Evolutionary conservation across 2,888 invertebrate species (phyloP).

Genomic region (Parnassius apollo): DNA sequence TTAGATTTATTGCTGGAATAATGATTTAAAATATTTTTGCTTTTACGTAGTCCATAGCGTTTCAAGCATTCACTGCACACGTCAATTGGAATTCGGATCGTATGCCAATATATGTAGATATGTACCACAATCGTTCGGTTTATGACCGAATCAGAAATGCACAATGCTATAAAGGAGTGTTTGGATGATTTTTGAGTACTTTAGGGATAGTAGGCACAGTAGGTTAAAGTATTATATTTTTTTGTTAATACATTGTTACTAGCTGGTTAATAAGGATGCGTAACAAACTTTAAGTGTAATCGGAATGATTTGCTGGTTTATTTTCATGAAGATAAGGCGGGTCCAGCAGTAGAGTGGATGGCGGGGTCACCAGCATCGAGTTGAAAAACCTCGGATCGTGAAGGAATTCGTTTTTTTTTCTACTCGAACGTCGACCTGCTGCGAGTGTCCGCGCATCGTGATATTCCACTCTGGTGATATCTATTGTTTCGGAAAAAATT

Average conservation of each 20-base stretch:
- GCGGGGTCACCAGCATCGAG: constrained; percentile 33
- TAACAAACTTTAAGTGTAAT: too few relatives aligned
- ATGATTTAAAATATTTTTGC: constrained; percentile 43
- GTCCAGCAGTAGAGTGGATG: constrained; percentile 13
- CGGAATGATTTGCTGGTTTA: neutral
- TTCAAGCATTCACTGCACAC: constrained; percentile 50
- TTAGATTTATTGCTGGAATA: constrained; percentile 46
- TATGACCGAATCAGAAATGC: constrained; percentile 40
- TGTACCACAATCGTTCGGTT: constrained; percentile 43
- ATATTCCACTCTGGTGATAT: constrained; percentile 16
- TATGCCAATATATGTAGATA: constrained; percentile 27
- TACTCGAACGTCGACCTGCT: constrained; percentile 38
- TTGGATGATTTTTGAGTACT: constrained; percentile 15
- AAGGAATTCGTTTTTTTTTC: constrained; percentile 53
- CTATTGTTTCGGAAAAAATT: constrained; percentile 34
- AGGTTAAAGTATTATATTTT: too few relatives aligned
- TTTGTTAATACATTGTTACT: too few relatives aligned
- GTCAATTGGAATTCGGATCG: constrained; percentile 51
- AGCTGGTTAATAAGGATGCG: too few relatives aligned
- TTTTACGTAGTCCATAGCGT: constrained; percentile 38
- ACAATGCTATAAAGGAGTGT: constrained; percentile 25
- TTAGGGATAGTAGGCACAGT: constrained; percentile 7
- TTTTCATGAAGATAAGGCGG: constrained; percentile 15
- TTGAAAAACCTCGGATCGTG: constrained; percentile 59
- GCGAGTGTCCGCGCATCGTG: constrained; percentile 4